Evolutionary conservation across 1,140 invertebrate species (phyloP), one percentile per base, ranked within the genome.

Genomic region (Tachypleus tridentatus): DNA sequence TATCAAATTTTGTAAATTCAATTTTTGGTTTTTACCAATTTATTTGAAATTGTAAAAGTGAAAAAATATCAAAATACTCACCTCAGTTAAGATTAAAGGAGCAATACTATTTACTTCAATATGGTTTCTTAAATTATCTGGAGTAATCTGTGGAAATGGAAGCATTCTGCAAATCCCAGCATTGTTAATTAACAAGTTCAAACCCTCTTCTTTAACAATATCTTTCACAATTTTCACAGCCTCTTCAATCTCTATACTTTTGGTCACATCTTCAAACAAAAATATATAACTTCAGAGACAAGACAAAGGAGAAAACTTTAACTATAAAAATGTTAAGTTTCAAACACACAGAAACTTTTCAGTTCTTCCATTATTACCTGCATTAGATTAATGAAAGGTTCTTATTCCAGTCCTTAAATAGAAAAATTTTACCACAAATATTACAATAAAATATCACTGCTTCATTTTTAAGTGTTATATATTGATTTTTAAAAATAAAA

Each of bases 181-280:
- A 80, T 91, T 93, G 73, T 93, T 93, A 56, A 93, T 84, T 2
- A 94, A 77, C 29, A 93, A 79, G 76, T 91, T 91, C 0, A 93
- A 76, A 4, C 89, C 90, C 59, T 79, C 73, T 6, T 82, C 79
- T 60, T 84, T 82, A 3, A 88, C 81, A 53, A 64, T 80, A 70
- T 67, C 57, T 48, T 65, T n/a, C 0, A 54, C 53, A 8, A 8
- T 7, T 54, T 54, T 54, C 53, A n/a, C n/a, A 54, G 53, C 53
- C 7, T 7, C 7, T 8, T 7, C 53, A 54, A 54, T 54, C n/a
- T 54, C 7, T 7, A n/a, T 8, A n/a, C n/a, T 54, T 7, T 54
- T n/a, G 7, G 53, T 54, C 7, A 54, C n/a, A 54, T 54, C 53
- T 54, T 29, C 29, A 29, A 29, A 29, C 29, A 29, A 29, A 29